Percentiles rank a stretch among this genome's conserved stretches.
These are phyloP conservation scores for Atherinomorus stipes DNA, from an alignment of 2,113 vertebrate genomes.

Conservation along the genomic window DNA sequence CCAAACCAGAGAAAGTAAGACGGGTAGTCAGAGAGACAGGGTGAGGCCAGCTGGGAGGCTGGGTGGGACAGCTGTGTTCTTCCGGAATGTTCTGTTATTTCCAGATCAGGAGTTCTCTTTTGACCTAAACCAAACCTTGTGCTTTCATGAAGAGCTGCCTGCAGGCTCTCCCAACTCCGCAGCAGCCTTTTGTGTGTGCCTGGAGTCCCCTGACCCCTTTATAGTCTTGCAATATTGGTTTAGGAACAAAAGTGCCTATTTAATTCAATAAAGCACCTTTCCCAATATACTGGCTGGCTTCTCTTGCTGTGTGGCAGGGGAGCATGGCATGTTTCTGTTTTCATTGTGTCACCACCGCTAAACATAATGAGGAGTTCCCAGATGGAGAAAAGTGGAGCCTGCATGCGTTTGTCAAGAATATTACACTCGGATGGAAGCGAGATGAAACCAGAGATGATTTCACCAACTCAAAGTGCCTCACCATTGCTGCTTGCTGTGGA, in stretches of 20 bases:
- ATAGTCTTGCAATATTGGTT: slow-evolving; percentile 67
- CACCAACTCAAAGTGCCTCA: slow-evolving; percentile 25
- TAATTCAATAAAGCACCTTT: slow-evolving; percentile 76
- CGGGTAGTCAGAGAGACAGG: slow-evolving; percentile 32
- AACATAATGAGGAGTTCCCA: slow-evolving; percentile 58
- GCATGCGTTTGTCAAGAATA: slow-evolving; percentile 33
- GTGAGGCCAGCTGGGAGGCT: slow-evolving; percentile 70
- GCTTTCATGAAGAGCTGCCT: slow-evolving; percentile 72
- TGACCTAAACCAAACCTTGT: slow-evolving; percentile 82
- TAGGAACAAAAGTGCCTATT: slow-evolving; percentile 70
- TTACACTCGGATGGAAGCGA: slow-evolving; percentile 7
- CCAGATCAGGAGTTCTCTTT: slow-evolving; percentile 84
- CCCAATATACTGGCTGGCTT: slow-evolving; percentile 57
- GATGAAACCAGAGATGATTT: slow-evolving; percentile 11
- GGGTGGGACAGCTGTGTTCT: slow-evolving; percentile 65
- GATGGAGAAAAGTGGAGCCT: slow-evolving; percentile 31
- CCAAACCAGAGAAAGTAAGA: slow-evolving; percentile 29
- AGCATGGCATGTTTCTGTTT: slow-evolving; percentile 63
- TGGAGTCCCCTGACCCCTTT: slow-evolving; percentile 66
- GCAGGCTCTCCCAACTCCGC: slow-evolving; percentile 72
- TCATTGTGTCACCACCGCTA: slow-evolving; percentile 61
- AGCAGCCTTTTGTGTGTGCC: slow-evolving; percentile 67
- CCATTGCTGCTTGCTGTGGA: slow-evolving; percentile 46
- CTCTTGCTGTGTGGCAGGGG: slow-evolving; percentile 57
- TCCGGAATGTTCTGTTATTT: slow-evolving; percentile 83